phyloP scores from a whole-genome alignment of 2,113 vertebrate species.

The Phocoena sinus region DNA sequence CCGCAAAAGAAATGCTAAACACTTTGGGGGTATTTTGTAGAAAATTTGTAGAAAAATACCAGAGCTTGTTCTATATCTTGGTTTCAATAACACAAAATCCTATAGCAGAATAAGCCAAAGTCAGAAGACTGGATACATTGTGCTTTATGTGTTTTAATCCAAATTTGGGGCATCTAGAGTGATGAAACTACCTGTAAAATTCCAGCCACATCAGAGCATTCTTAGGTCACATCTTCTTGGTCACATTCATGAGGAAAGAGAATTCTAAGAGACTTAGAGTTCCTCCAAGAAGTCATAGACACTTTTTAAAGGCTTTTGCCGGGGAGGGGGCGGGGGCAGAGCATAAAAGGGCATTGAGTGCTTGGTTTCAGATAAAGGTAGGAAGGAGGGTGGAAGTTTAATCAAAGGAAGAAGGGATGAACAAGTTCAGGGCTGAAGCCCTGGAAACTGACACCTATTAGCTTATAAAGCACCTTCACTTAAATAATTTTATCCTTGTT shows the following conservation, averaged over 20 bases:
- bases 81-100: not conserved
- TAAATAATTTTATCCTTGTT: not conserved
- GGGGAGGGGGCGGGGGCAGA: not conserved
- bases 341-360: not conserved
- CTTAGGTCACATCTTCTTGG: not conserved
- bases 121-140: not conserved
- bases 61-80: not conserved
- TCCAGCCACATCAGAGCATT: not conserved
- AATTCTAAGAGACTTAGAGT: not conserved
- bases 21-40: not conserved
- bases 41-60: not conserved
- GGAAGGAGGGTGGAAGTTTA: not conserved
- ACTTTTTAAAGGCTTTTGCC: not conserved
- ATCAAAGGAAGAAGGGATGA: not conserved
- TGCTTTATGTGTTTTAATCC: not conserved
- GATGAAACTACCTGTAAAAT: not conserved
- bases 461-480: not conserved
- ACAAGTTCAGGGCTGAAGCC: not conserved
- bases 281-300: not conserved
- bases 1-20: not conserved
- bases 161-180: not conserved
- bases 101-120: not conserved
- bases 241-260: not conserved
- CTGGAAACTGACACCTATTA: not conserved
- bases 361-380: not conserved